Evolutionary conservation across 92 coral and sea anemone genomes (phyloP).

Genomic region (Galaxea fascicularis): DNA sequence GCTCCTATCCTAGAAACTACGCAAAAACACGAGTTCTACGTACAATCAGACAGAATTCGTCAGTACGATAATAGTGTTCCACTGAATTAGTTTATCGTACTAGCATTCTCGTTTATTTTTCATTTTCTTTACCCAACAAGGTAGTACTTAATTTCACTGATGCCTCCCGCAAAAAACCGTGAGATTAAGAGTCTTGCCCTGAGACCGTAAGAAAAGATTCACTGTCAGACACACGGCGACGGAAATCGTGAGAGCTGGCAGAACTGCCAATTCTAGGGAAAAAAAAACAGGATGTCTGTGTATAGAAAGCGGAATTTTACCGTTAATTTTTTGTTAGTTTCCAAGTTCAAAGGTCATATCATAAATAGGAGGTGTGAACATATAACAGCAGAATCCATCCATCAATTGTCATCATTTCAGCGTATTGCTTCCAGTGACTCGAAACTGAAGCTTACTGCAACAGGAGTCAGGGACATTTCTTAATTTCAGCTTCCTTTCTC

Average conservation of each 20-base stretch:
- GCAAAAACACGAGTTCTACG: not conserved
- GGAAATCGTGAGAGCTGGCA: constrained; percentile 2
- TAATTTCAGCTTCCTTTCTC: constrained; percentile 3
- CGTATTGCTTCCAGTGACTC: constrained; percentile 15
- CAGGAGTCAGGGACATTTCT: constrained; percentile 3
- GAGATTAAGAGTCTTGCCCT: not conserved
- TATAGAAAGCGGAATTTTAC: constrained; percentile 20
- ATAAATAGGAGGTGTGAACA: constrained; percentile 11
- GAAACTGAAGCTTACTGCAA: constrained; percentile 11
- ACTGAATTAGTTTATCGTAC: constrained; percentile 9
- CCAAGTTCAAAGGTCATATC: constrained; percentile 15
- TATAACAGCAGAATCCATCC: constrained; percentile 10
- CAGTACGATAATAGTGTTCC: constrained; percentile 13
- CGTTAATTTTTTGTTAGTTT: constrained; percentile 12
- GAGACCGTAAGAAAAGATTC: not conserved
- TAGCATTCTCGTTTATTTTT: constrained; percentile 4
- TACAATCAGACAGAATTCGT: too few relatives aligned
- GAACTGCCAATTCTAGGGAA: constrained; percentile 8
- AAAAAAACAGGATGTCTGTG: constrained; percentile 29
- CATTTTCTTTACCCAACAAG: constrained; percentile 2
- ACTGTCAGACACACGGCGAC: constrained; percentile 4
- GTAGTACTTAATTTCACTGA: constrained; percentile 4
- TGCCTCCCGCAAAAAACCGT: constrained; percentile 1
- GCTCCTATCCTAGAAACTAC: not conserved
- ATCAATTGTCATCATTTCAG: constrained; percentile 11